Base-by-base conservation (phyloP, 2,797 vertebrate genomes). In the Holocentrus rufus region DNA sequence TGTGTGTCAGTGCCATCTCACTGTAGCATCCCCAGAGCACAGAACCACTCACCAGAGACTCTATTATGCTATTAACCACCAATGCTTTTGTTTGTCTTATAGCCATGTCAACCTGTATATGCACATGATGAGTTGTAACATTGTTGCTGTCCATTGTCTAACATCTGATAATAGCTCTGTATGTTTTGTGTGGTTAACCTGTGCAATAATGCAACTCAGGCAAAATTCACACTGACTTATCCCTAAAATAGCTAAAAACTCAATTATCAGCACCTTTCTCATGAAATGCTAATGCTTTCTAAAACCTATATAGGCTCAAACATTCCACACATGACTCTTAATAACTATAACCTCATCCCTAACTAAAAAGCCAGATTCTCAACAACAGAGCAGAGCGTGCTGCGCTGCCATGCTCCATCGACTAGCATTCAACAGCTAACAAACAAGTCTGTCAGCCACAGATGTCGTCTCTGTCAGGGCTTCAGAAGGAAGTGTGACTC, bases 1-100 rank as follows among this genome's bases (percentile, higher is more conserved):
- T 86, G 85, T 88, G 23, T 91, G 74, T 89, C 82, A 46, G 85
- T 90, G 87, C 78, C 88, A 82, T 90, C 79, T 65, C 67, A 59
- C 61, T 69, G 14, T 46, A 68, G 76, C 76, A 80, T 66, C 60
- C 58, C 47, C 49, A 65, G 27, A 64, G 74, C 76, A 52, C 71
- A 72, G 65, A 84, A 62, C 67, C 71, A 22, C 73, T 82, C 44
- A 58, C 61, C 60, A 23, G 60, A n/a, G 46, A 68, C 65, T 81
- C 34, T 77, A 49, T 79, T 11, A 76, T 79, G 72, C 67, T 59
- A 77, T 79, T 91, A 89, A 90, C 85, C 72, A 87, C 57, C 54
- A 53, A 18, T 72, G 90, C 88, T 83, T 90, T 76, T 87, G 85
- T 88, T 88, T 85, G 83, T 87, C 70, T 62, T 34, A 7, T 20